Conservation (phyloP, 2,888 invertebrate species). For the Tribolium freemani region DNA sequence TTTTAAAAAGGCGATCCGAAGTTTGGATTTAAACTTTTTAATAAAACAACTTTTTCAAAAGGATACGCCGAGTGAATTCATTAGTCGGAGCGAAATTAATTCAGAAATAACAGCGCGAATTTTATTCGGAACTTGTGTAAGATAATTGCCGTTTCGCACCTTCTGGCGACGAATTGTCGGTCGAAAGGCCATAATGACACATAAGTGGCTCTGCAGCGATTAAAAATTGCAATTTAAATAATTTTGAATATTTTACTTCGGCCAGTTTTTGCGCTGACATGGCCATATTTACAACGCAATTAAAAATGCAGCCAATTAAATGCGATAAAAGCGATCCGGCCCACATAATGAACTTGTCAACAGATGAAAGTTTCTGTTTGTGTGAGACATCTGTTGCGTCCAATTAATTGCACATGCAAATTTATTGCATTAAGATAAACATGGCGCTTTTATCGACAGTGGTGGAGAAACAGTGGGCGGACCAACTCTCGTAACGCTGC, state of each 20-base stretch:
- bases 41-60: conserved; percentile 42
- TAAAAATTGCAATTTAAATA: conserved; percentile 31
- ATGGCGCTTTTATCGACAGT: conserved; percentile 37
- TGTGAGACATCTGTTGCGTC: conserved; percentile 42
- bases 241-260: conserved; percentile 25
- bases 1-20: conserved; percentile 43
- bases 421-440: conserved; percentile 45
- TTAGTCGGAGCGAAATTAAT: conserved; percentile 32
- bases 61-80: conserved; percentile 40
- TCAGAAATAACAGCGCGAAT: conserved; percentile 27
- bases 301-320: conserved; percentile 34
- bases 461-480: conserved; percentile 25
- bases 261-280: conserved; percentile 2
- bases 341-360: conserved; percentile 53
- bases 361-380: conserved; percentile 48
- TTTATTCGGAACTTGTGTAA: neutral
- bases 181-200: conserved; percentile 23
- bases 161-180: conserved; percentile 28
- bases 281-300: neutral
- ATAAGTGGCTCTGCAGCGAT: neutral
- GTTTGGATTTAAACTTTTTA: conserved; percentile 43
- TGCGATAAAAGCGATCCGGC: conserved; percentile 47
- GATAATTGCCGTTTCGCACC: conserved; percentile 24
- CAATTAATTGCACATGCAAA: conserved; percentile 53
- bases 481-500: conserved; percentile 7